Evolutionary conservation across 1,140 invertebrate species (phyloP).

Genomic region (Eurosta solidaginis): DNA sequence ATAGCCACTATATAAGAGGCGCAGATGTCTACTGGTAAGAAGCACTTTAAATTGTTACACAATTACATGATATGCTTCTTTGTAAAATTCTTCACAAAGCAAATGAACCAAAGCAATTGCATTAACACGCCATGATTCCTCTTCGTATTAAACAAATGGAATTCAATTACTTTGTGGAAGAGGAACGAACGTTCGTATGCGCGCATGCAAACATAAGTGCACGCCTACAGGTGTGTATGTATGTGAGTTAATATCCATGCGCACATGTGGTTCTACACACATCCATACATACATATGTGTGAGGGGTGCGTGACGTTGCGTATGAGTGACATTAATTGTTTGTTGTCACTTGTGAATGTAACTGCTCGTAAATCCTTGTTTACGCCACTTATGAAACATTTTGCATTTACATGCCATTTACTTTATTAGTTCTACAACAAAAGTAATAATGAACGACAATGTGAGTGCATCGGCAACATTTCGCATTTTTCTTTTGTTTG

Average conservation of each 20-base stretch:
- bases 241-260: no score
- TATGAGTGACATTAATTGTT: conserved; percentile 12
- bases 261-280: neutral
- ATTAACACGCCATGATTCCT: neutral
- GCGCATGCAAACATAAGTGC: no score
- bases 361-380: neutral
- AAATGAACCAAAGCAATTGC: neutral
- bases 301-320: neutral
- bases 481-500: neutral
- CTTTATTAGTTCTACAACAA: conserved; percentile 3
- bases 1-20: neutral
- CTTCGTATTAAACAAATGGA: neutral
- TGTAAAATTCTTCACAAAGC: neutral
- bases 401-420: neutral
- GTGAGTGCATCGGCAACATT: neutral
- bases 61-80: neutral
- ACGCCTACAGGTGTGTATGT: no score
- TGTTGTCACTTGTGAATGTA: neutral
- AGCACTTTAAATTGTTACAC: neutral
- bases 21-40: neutral
- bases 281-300: no score
- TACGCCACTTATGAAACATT: neutral
- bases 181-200: no score
- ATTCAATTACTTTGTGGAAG: neutral
- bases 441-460: neutral